A percentile compares a stretch with the other conserved stretches of the same genome.
phyloP scores from a whole-genome alignment of 1,140 invertebrate genomes.

The Apis laboriosa region DNA sequence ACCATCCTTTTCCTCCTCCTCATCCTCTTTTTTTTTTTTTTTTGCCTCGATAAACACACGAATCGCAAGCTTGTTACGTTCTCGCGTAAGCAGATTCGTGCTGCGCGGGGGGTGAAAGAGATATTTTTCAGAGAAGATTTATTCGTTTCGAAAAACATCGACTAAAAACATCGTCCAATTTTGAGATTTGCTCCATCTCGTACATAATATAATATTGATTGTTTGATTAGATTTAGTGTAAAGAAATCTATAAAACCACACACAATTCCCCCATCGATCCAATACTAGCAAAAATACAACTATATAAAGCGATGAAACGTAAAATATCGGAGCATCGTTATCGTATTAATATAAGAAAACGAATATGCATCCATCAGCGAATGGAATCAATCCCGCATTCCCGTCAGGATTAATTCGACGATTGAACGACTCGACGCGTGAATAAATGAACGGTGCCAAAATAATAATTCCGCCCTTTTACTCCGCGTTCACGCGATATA shows the following conservation, averaged over 20 bases:
- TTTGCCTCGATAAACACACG: conserved; percentile 55
- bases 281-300: too few relatives aligned
- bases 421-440: background rate
- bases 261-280: too few relatives aligned
- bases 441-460: conserved; percentile 28
- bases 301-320: too few relatives aligned
- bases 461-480: conserved; percentile 35
- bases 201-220: too few relatives aligned
- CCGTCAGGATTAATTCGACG: background rate
- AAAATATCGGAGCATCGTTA: background rate
- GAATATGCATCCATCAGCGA: background rate
- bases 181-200: too few relatives aligned
- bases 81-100: conserved; percentile 25
- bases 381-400: background rate
- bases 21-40: background rate
- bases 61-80: conserved; percentile 20
- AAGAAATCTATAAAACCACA: too few relatives aligned
- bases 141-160: too few relatives aligned
- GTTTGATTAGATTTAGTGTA: too few relatives aligned
- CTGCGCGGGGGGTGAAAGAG: too few relatives aligned
- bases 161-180: too few relatives aligned
- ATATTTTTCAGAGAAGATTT: too few relatives aligned
- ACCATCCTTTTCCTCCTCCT: conserved; percentile 37
- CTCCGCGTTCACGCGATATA: conserved; percentile 38
- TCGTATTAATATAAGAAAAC: background rate